Percentiles rank a stretch among this genome's conserved stretches.
These are phyloP conservation scores for Nebria salina DNA, from an alignment of 2,888 invertebrate genomes.

Conservation along the genomic window DNA sequence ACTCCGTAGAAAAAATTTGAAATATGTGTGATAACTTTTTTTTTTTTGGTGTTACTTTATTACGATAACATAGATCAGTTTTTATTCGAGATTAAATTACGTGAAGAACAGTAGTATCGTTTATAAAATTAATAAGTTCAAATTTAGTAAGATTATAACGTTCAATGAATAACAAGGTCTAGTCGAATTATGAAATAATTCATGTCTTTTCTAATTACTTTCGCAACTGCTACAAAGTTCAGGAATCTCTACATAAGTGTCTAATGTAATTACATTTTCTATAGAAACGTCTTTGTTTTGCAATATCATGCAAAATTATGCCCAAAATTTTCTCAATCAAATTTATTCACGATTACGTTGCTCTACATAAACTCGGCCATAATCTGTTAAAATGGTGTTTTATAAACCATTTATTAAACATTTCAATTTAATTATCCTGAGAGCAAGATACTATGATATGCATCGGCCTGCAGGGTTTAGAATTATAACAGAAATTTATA, in stretches of 20 bases:
- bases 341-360: background rate
- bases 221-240: background rate
- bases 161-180: background rate
- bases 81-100: background rate
- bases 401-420: background rate
- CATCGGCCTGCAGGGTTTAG: too few species aligned
- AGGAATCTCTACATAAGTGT: background rate
- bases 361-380: background rate
- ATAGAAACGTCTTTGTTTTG: background rate
- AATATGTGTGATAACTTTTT: background rate
- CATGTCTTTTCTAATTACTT: background rate
- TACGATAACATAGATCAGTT: background rate
- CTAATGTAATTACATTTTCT: background rate
- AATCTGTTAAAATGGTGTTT: background rate
- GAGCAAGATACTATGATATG: too few species aligned
- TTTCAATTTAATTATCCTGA: too few species aligned
- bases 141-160: conserved; percentile 1
- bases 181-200: conserved; percentile 1
- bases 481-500: too few species aligned
- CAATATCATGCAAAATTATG: background rate
- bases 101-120: background rate
- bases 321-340: background rate
- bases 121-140: background rate
- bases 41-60: background rate
- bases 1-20: background rate